Base-by-base conservation (phyloP, 2,888 invertebrate species). In the Leptura quadrifasciata region DNA sequence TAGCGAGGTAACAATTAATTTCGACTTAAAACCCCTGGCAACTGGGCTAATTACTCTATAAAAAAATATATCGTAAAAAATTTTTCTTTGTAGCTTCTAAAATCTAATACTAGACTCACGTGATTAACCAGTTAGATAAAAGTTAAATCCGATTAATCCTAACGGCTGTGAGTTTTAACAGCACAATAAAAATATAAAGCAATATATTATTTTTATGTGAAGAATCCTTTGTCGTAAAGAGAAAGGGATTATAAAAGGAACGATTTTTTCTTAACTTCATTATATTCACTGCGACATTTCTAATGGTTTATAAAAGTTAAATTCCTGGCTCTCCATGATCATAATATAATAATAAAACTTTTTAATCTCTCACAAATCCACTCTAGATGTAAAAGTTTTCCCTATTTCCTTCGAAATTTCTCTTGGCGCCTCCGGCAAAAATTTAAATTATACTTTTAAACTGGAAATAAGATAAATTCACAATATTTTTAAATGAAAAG, bases 381-480 rank as follows among this genome's bases (percentile, higher is more conserved):
- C 76, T 67, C 47, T 61, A 68, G 57, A 68, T 63, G 60, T 57
- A 68, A 76, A 76, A 76, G 68, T 76, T 76, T 76, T 72, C 76
- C 72, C 63, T 72, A 63, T 76, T 76, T 54, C 68, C 18, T 17
- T 75, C 61, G 75, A 70, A 64, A 67, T 60, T 76, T 67, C 35
- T 67, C 72, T 64, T 63, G 69, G 76, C 76, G 63, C 76, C 76
- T 76, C 73, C 76, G 76, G 76, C 76, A 76, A 57, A 76, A 69
- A 68, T 72, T 76, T 67, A 73, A 76, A 76, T 76, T 69, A 67
- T 69, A 63, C 72, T 68, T 61, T 24, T 15, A 55, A 67, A 69
- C 69, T 71, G 71, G 71, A 47, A 71, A 60, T 52, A 61, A 71
- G 71, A 71, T 71, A 71, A 71, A 52, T 71, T 39, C 52, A 52